phyloP scores from a whole-genome alignment of 2,797 vertebrate genomes.

The Anguilla obscura region DNA sequence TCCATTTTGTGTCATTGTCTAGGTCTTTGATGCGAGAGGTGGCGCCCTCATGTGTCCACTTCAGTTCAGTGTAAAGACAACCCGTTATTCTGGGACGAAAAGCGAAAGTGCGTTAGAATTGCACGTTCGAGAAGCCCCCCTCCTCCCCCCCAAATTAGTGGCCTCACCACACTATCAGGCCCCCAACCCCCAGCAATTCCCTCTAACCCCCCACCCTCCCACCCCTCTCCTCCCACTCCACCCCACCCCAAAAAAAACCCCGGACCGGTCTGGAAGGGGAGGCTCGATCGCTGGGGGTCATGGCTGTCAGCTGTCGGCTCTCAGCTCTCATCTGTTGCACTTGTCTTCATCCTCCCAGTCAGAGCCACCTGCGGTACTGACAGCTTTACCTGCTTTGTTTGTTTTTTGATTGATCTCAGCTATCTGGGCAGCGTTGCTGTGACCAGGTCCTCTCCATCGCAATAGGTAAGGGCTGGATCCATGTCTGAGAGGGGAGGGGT shows the following conservation, averaged over 20 bases:
- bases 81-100: neutral
- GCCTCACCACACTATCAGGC: conserved; percentile 31
- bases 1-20: neutral
- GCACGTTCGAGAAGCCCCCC: neutral
- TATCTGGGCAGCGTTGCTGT: conserved; percentile 99
- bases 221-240: conserved; percentile 54
- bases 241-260: conserved; percentile 56
- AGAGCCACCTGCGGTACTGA: conserved; percentile 61
- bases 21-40: conserved; percentile 26
- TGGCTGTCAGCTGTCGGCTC: conserved; percentile 46
- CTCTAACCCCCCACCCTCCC: conserved; percentile 45
- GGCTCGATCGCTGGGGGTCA: conserved; percentile 49
- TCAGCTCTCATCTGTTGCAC: conserved; percentile 68
- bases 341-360: conserved; percentile 67
- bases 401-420: conserved; percentile 99
- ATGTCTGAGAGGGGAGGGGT: conserved; percentile 91
- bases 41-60: neutral
- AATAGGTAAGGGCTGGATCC: conserved; percentile 99
- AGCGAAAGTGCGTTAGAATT: neutral
- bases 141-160: neutral
- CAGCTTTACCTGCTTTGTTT: conserved; percentile 97
- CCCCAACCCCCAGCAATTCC: conserved; percentile 42
- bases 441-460: conserved; percentile 98
- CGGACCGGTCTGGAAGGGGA: conserved; percentile 33
- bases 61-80: neutral